Evolutionary conservation across 2,888 invertebrate species (phyloP).

Genomic region (Drosophila parthenogenetica): DNA sequence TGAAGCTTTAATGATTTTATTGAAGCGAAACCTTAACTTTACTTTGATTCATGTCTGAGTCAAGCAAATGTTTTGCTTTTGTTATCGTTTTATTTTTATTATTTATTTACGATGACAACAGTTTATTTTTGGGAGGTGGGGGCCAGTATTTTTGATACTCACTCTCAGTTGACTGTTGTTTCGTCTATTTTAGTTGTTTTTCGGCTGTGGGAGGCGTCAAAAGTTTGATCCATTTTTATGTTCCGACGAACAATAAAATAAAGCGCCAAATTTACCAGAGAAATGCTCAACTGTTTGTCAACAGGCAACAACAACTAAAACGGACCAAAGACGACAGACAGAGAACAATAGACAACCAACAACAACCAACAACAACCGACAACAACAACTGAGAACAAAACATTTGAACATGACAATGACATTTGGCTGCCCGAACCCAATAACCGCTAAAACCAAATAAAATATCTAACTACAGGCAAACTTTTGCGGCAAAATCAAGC

Average conservation of each 20-base stretch:
- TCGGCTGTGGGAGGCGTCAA: constrained; percentile 40
- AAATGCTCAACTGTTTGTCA: constrained; percentile 42
- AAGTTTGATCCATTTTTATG: constrained; percentile 74
- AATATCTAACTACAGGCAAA: constrained; percentile 16
- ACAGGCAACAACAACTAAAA: constrained; percentile 23
- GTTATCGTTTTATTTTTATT: constrained; percentile 51
- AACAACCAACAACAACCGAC: constrained; percentile 15
- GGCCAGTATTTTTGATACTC: not conserved
- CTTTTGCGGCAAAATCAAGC: constrained; percentile 12
- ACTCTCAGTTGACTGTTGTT: constrained; percentile 18
- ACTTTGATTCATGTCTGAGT: not conserved
- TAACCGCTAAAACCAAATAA: constrained; percentile 40
- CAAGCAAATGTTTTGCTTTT: constrained; percentile 11
- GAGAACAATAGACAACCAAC: constrained; percentile 8
- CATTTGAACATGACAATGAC: constrained; percentile 45
- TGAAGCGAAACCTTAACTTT: constrained; percentile 7
- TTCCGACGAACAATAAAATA: constrained; percentile 48
- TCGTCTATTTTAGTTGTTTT: constrained; percentile 23
- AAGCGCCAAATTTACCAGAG: constrained; percentile 48
- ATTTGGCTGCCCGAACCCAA: constrained; percentile 33
- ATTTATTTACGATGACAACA: constrained; percentile 65
- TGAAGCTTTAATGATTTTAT: constrained; percentile 9
- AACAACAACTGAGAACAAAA: constrained; percentile 14
- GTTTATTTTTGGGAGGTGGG: constrained; percentile 3
- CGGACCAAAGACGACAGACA: constrained; percentile 20